These are phyloP conservation scores for Ochropleura plecta DNA, from an alignment of 2,888 invertebrate species.

Conservation along the genomic window DNA sequence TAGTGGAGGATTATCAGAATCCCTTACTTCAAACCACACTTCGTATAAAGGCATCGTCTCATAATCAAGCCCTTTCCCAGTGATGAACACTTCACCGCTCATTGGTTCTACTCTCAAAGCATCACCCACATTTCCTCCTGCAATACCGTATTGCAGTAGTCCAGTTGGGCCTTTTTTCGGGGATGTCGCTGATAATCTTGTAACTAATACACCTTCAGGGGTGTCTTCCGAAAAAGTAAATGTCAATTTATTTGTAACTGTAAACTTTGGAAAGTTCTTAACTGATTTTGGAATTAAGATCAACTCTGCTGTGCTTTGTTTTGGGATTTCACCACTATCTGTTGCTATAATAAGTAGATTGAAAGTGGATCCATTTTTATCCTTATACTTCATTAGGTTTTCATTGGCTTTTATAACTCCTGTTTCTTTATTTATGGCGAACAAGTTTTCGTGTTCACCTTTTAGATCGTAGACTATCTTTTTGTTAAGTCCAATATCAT, in stretches of 20 bases:
- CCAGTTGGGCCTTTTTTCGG: slow-evolving; percentile 94
- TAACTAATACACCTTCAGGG: slow-evolving; percentile 94
- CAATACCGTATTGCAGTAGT: slow-evolving; percentile 94
- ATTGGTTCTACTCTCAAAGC: slow-evolving; percentile 95
- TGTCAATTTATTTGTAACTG: slow-evolving; percentile 92
- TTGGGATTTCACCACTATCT: slow-evolving; percentile 94
- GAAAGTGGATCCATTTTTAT: slow-evolving; percentile 91
- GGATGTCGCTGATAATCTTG: slow-evolving; percentile 94
- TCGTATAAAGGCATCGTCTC: slow-evolving; percentile 96
- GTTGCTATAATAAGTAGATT: slow-evolving; percentile 94
- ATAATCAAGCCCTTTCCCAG: slow-evolving; percentile 95
- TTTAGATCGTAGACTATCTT: slow-evolving; percentile 94
- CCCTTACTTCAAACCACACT: slow-evolving; percentile 97
- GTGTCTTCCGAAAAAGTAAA: slow-evolving; percentile 96
- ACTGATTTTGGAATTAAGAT: slow-evolving; percentile 94
- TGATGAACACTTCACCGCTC: slow-evolving; percentile 95
- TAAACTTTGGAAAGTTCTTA: slow-evolving; percentile 95
- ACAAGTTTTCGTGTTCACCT: slow-evolving; percentile 94
- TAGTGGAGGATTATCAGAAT: slow-evolving; percentile 95
- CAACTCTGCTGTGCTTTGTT: slow-evolving; percentile 94
- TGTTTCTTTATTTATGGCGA: slow-evolving; percentile 94
- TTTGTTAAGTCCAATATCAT: slow-evolving; percentile 95
- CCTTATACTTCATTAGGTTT: slow-evolving; percentile 91
- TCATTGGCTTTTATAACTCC: slow-evolving; percentile 96
- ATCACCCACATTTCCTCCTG: slow-evolving; percentile 98